Evolutionary conservation across 2,113 vertebrate species (phyloP), one percentile per base, ranked within the genome.

Genomic region (Patagioenas fasciata): DNA sequence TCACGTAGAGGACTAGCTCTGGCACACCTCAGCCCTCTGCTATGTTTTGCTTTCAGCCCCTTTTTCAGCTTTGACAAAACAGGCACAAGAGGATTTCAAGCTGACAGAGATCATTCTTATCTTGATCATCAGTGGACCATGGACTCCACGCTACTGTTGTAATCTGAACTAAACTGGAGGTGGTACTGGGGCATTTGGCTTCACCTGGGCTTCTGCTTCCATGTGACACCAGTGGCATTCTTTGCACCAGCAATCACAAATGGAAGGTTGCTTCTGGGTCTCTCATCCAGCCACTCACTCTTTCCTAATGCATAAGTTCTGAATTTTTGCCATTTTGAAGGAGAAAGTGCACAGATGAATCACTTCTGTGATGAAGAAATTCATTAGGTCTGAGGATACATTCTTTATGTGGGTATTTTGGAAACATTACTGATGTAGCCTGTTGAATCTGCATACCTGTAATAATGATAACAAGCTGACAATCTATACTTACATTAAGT

Each of bases 81-180:
- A 53, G 29, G 11, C 31, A 54, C 11, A 58, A 34, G 23, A 54
- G 14, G 19, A 31, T 79, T 91, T 79, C 42, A 74, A 44, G n/a
- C 51, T 58, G 47, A 11, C 47, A 42, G 78, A 81, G 36, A n/a
- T 48, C 9, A 32, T 78, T 74, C 9, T 2, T 44, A 26, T 34
- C 72, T 44, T 0, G 0, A 21, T 58, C 31, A 17, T 10, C 0
- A 1, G 25, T 1, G 1, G 24, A 10, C 44, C 5, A 26, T 2
- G 3, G 14, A 13, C 24, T 72, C 26, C 74, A 5, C 0, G 0
- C 25, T 75, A 31, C 53, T 4, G 1, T 34, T 4, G 0, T 67
- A 47, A 32, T 18, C 25, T 0, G 1, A 13, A 24, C 11, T 17
- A 40, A 32, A 15, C 16, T 44, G 48, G 24, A 40, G 21, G 66